phyloP scores from a whole-genome alignment of 2,797 vertebrate genomes.

The Crocodylus rhombifer region DNA sequence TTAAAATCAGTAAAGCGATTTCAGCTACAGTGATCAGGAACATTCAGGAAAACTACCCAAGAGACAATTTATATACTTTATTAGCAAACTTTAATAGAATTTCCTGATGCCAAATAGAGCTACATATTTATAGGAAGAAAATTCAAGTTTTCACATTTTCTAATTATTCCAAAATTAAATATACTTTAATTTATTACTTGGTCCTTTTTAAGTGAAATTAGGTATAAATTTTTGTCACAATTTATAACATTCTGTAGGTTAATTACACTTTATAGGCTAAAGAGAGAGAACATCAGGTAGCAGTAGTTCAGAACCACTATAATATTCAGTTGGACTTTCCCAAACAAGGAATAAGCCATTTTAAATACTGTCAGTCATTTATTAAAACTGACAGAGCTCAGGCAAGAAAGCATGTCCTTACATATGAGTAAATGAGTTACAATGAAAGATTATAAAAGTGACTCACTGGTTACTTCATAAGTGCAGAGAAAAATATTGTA shows the following conservation, averaged over 20 bases:
- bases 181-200: too few species aligned
- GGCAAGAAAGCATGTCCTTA: neutral
- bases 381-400: neutral
- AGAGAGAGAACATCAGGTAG: neutral
- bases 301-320: neutral
- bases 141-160: neutral
- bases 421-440: neutral
- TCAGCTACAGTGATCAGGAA: neutral
- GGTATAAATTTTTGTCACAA: neutral
- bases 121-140: neutral
- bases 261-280: neutral
- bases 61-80: constrained; percentile 7
- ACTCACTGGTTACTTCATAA: neutral
- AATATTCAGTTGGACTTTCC: neutral
- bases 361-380: neutral
- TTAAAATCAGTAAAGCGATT: neutral
- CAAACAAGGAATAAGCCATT: neutral
- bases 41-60: neutral
- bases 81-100: constrained; percentile 10
- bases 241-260: neutral
- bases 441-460: neutral
- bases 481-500: neutral
- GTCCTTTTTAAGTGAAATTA: neutral
- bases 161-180: neutral
- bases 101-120: constrained; percentile 1